Evolutionary conservation across 2,888 invertebrate genomes (phyloP).

Genomic region (Tipula unca): DNA sequence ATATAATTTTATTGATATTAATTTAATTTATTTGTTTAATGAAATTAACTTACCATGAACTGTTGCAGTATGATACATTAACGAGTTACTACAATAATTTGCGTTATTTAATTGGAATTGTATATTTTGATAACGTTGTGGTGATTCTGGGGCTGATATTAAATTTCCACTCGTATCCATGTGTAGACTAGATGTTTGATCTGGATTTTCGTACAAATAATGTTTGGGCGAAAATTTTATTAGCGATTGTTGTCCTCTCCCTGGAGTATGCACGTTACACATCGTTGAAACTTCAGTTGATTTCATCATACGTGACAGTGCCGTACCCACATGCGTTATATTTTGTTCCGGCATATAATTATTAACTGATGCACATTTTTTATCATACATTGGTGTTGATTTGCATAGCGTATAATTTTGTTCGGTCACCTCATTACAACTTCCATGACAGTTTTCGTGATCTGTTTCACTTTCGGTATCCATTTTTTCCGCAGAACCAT

Average conservation of each 20-base stretch:
- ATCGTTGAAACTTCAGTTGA: not conserved
- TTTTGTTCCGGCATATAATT: not conserved
- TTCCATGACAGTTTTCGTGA: not conserved
- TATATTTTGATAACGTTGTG: not conserved
- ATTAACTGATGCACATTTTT: not conserved
- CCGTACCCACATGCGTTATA: not conserved
- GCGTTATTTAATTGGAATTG: conserved; percentile 16
- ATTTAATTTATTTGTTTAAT: not conserved
- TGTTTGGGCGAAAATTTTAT: conserved; percentile 16
- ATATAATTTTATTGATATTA: not conserved
- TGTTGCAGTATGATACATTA: conserved; percentile 35
- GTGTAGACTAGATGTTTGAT: not conserved
- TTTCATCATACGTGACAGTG: not conserved
- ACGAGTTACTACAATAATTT: conserved; percentile 17
- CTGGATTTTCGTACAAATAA: not conserved
- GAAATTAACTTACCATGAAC: conserved; percentile 37
- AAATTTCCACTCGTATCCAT: not conserved
- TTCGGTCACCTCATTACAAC: not conserved
- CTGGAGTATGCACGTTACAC: not conserved
- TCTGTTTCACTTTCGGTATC: not conserved
- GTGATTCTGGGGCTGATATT: not conserved
- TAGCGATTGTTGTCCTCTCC: not conserved
- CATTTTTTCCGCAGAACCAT: conserved; percentile 32
- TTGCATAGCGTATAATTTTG: not conserved
- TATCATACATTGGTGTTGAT: not conserved